Conservation (phyloP, 2,888 invertebrate genomes). For the Drosophila diplacantha region DNA sequence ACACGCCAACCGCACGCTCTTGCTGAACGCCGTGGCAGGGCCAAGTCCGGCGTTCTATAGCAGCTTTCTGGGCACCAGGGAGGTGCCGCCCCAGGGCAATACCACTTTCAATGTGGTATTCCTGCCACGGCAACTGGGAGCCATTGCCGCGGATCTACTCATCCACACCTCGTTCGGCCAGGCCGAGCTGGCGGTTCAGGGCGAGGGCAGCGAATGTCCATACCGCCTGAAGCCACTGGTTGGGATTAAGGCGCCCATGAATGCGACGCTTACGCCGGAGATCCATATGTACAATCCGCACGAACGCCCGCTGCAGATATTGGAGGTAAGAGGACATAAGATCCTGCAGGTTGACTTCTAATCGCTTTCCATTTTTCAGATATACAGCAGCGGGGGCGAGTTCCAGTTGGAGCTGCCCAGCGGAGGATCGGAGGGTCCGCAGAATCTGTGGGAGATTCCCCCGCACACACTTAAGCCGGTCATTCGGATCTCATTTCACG, state of each 20-base stretch:
- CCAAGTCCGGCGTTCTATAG: constrained; percentile 97
- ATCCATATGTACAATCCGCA: constrained; percentile 97
- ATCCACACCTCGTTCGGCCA: constrained; percentile 97
- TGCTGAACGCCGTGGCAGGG: constrained; percentile 95
- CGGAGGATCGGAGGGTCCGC: constrained; percentile 87
- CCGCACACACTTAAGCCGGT: constrained; percentile 92
- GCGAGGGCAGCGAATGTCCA: constrained; percentile 91
- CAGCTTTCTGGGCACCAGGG: constrained; percentile 97
- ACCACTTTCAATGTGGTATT: constrained; percentile 98
- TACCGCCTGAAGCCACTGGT: constrained; percentile 94
- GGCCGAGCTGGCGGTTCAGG: constrained; percentile 90
- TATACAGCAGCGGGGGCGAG: constrained; percentile 92
- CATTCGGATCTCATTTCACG: constrained; percentile 90
- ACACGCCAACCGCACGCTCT: constrained; percentile 90
- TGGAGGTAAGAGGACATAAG: constrained; percentile 80
- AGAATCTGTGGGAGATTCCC: constrained; percentile 92
- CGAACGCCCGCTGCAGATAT: constrained; percentile 88
- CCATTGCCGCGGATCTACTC: constrained; percentile 90
- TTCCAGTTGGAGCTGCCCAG: constrained; percentile 91
- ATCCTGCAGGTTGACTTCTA: accelerated
- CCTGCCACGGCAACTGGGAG: constrained; percentile 93
- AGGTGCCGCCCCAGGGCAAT: constrained; percentile 93
- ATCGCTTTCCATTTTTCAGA: constrained; percentile 75
- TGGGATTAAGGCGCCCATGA: constrained; percentile 92
- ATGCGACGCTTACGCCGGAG: constrained; percentile 92